These are phyloP conservation scores for Dendronephthya gigantea DNA, from an alignment of 64 coral and sea anemone genomes.

Conservation along the genomic window DNA sequence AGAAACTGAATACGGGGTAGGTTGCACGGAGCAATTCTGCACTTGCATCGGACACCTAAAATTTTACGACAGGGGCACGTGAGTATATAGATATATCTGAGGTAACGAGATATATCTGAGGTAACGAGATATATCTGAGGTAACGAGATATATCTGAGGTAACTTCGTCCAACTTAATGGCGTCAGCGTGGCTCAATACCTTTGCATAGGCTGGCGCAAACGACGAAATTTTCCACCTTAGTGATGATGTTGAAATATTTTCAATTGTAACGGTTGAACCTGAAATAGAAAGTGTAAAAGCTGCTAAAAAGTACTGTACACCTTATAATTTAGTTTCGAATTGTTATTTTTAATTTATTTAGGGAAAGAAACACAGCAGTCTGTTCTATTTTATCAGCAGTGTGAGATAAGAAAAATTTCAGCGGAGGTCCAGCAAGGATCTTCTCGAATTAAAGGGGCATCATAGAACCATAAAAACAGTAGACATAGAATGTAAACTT, in stretches of 20 bases:
- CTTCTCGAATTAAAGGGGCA: no score
- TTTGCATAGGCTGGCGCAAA: slow-evolving; percentile 94
- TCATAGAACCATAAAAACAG: no score
- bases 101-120: no score
- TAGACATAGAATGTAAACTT: no score
- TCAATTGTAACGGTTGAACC: slow-evolving; percentile 50
- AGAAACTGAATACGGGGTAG: slow-evolving; percentile 48
- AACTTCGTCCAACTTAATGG: no score
- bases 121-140: no score
- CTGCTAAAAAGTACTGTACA: neutral
- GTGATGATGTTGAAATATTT: slow-evolving; percentile 29
- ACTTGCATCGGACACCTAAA: slow-evolving; percentile 27
- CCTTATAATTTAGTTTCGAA: neutral
- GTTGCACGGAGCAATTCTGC: slow-evolving; percentile 39
- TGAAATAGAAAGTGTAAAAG: neutral
- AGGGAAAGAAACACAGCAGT: no score
- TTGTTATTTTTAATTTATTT: no score
- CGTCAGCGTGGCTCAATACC: slow-evolving; percentile 24
- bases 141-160: no score
- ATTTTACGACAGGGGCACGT: neutral
- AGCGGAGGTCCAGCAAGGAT: no score
- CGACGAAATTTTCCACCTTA: slow-evolving; percentile 77
- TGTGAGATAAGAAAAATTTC: no score
- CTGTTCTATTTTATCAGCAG: no score
- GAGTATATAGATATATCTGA: neutral